A percentile compares a stretch with the other conserved stretches of the same genome.
These are phyloP conservation scores for Penaeus chinensis DNA, from an alignment of 1,140 invertebrate genomes.

Conservation along the genomic window DNA sequence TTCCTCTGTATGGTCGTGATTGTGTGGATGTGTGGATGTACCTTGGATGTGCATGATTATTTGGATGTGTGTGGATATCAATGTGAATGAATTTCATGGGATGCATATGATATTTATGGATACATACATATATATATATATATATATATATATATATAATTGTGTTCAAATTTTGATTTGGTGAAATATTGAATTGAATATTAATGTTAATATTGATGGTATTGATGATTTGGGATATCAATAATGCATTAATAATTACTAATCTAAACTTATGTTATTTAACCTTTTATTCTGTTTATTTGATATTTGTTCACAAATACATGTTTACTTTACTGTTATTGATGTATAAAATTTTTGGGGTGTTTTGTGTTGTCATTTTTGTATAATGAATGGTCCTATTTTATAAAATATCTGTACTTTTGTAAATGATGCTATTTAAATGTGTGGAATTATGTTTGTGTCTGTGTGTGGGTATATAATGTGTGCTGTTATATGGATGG, in stretches of 20 bases:
- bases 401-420: too few relatives aligned
- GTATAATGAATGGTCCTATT: too few relatives aligned
- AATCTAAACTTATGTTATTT: not conserved
- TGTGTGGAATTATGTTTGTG: too few relatives aligned
- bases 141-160: not conserved
- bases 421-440: too few relatives aligned
- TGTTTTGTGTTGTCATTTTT: not conserved
- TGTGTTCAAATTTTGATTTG: not conserved
- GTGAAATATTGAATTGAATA: too few relatives aligned
- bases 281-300: not conserved
- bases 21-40: not conserved
- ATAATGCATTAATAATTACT: too few relatives aligned
- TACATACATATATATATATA: not conserved
- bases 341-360: not conserved
- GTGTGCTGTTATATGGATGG: not conserved
- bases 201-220: too few relatives aligned
- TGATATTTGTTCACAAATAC: not conserved
- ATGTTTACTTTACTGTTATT: constrained; percentile 3
- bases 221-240: too few relatives aligned
- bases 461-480: too few relatives aligned
- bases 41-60: too few relatives aligned
- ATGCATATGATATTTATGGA: not conserved
- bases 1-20: too few relatives aligned
- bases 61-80: not conserved
- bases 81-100: not conserved